These are phyloP conservation scores for Plecotus auritus DNA, from an alignment of 2,113 vertebrate species.

Conservation along the genomic window DNA sequence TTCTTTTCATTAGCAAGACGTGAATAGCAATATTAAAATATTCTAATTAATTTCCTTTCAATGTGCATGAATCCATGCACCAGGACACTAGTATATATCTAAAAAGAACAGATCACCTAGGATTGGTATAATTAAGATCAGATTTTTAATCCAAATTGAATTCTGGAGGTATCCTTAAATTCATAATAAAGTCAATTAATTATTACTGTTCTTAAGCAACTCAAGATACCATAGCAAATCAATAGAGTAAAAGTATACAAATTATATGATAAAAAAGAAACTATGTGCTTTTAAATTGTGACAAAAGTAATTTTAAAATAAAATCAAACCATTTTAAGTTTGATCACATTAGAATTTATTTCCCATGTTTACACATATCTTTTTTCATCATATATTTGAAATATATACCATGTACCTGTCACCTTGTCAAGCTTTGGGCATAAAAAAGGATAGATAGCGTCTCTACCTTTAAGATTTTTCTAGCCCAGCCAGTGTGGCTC, in stretches of 20 bases:
- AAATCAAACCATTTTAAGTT: neutral
- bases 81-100: no score
- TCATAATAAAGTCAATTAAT: neutral
- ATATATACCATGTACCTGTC: neutral
- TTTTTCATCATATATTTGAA: neutral
- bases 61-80: no score
- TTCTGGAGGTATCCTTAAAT: neutral
- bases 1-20: no score
- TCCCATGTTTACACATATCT: neutral
- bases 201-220: neutral
- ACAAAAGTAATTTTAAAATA: neutral
- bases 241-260: neutral
- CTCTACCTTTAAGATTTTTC: neutral
- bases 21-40: no score
- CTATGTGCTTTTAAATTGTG: neutral
- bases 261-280: neutral
- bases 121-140: neutral
- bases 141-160: neutral
- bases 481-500: no score
- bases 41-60: no score
- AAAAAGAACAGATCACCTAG: neutral
- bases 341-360: neutral
- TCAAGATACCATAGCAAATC: neutral
- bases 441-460: neutral
- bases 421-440: neutral